These are phyloP conservation scores for Acanthis flammea DNA, from an alignment of 2,797 vertebrate genomes.

Conservation along the genomic window DNA sequence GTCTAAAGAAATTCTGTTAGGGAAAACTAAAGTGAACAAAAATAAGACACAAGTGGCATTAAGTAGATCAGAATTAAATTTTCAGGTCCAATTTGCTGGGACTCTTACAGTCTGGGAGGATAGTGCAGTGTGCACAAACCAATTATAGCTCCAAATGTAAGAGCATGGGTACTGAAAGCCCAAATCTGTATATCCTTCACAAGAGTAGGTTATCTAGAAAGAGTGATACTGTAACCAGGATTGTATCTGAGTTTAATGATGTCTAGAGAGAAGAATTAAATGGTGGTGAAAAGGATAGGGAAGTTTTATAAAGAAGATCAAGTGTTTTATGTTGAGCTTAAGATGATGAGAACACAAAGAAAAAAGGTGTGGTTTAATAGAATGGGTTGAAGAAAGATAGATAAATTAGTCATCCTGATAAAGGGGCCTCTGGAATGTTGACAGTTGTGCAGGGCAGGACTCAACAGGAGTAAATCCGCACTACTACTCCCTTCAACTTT, in stretches of 20 bases:
- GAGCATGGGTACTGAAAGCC: background rate
- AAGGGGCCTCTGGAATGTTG: background rate
- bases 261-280: background rate
- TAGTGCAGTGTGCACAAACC: background rate
- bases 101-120: background rate
- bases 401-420: background rate
- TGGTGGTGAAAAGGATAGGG: background rate
- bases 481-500: background rate
- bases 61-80: background rate
- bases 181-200: background rate
- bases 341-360: background rate
- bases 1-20: background rate
- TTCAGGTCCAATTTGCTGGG: background rate
- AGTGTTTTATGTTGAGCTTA: background rate
- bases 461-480: background rate
- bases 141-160: background rate
- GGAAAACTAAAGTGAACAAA: background rate
- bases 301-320: background rate
- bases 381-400: background rate
- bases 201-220: background rate
- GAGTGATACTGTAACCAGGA: background rate
- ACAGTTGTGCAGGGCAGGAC: background rate
- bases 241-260: background rate
- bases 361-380: background rate
- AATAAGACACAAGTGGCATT: background rate